Conservation (phyloP, 2,113 vertebrate species). For the Furnarius figulus region DNA sequence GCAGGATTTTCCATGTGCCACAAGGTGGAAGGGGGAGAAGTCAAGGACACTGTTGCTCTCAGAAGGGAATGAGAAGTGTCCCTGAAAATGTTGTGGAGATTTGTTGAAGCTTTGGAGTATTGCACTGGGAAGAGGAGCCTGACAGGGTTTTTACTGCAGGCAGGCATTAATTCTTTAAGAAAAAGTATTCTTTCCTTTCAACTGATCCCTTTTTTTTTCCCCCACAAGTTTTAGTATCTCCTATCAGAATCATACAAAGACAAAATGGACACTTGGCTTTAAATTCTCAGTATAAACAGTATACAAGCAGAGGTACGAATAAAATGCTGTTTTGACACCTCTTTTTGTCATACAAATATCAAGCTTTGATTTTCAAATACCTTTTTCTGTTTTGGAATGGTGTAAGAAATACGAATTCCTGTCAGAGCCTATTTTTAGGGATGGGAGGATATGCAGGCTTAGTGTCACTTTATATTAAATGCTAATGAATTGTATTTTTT, state of each 20-base stretch:
- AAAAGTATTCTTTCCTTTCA: not conserved
- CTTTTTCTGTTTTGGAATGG: not conserved
- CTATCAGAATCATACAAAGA: fast-evolving
- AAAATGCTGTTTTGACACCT: not conserved
- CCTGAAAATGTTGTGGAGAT: not conserved
- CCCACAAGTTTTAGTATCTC: not conserved
- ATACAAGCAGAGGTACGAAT: not conserved
- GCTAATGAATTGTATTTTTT: not conserved
- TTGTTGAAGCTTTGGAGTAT: not conserved
- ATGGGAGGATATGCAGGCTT: not conserved
- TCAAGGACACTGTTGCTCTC: not conserved
- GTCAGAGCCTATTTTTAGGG: not conserved
- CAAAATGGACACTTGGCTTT: not conserved
- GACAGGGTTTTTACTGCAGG: not conserved
- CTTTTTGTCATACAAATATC: not conserved
- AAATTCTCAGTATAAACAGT: not conserved
- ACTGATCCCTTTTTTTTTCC: not conserved
- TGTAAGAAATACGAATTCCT: not conserved
- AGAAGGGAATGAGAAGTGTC: not conserved
- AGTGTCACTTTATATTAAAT: not conserved
- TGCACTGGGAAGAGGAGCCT: not conserved
- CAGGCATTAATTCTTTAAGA: not conserved
- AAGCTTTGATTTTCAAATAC: not conserved
- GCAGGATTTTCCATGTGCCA: not conserved
- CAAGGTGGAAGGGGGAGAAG: not conserved